Conservation (phyloP, 2,888 invertebrate species). For the Thecocarcelia acutangulata region DNA sequence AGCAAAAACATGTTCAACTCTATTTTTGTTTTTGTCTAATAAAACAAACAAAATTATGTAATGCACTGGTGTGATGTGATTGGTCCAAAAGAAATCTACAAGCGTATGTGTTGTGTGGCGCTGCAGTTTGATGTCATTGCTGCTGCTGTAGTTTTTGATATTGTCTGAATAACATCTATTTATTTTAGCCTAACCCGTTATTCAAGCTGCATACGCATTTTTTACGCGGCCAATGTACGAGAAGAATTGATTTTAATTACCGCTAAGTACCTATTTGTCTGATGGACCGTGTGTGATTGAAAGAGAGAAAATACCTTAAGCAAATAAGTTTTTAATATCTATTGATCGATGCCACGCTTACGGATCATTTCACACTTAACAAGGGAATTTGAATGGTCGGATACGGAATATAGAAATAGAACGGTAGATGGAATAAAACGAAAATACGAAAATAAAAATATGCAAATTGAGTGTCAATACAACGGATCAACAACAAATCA, state of each 20-base stretch:
- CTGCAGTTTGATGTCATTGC: not conserved
- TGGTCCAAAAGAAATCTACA: conserved; percentile 54
- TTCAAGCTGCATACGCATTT: conserved; percentile 55
- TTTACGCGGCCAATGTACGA: conserved; percentile 28
- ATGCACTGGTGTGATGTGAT: conserved; percentile 42
- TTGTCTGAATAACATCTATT: conserved; percentile 61
- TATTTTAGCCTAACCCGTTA: conserved; percentile 71
- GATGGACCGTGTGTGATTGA: conserved; percentile 11
- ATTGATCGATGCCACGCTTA: conserved; percentile 69
- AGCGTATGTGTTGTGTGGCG: not conserved
- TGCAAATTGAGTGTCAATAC: conserved; percentile 76
- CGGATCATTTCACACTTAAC: conserved; percentile 70
- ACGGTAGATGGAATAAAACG: conserved; percentile 7
- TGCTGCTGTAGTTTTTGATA: conserved; percentile 36
- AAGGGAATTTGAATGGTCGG: conserved; percentile 47
- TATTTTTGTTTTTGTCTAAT: conserved; percentile 1
- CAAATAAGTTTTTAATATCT: conserved; percentile 61
- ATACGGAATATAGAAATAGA: conserved; percentile 22
- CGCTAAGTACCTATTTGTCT: not conserved
- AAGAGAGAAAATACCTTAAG: conserved; percentile 50
- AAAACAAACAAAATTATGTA: not conserved
- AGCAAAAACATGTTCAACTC: conserved; percentile 8
- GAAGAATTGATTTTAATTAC: conserved; percentile 16
- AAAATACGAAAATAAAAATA: conserved; percentile 29
- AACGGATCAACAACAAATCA: conserved; percentile 74